Base-by-base conservation (phyloP, 2,113 vertebrate species). In the Chinchilla lanigera region DNA sequence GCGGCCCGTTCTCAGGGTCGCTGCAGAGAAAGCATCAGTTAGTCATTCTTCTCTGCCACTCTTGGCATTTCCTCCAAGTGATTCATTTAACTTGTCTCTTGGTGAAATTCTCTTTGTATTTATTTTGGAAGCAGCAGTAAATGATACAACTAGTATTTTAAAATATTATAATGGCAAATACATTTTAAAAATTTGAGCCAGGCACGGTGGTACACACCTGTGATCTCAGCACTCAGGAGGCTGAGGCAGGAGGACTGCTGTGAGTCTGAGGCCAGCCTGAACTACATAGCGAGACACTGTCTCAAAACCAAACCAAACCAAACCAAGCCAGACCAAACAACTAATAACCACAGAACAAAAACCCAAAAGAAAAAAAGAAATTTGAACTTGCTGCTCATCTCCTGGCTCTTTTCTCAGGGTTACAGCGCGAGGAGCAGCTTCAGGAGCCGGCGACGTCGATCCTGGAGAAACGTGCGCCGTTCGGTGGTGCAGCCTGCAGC, bases 51-150 rank as follows among this genome's bases (percentile, higher is more conserved):
- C n/a, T 95, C 8, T 86, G 41, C 73, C 50, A 9, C 71, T 50
- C 88, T 88, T 96, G 54, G 90, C 84, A 63, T 95, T 95, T 93
- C 82, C 52, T n/a, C 41, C 35, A 17, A 95, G 84, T 58, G 69
- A 92, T 78, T 93, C 78, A 61, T 90, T 94, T 73, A 87, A 56
- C 56, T 60, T 5, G 33, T 90, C 75, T 93, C 67, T 92, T 63
- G 52, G 91, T 86, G 90, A 89, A 90, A 90, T 28, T 85, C 52
- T 90, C 35, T 91, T 26, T 58, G 0, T 90, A 77, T 96, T 97
- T 97, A 95, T 91, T 97, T 94, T 81, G 89, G 89, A 95, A 94
- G 90, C 71, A 96, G 41, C 50, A 86, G 67, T 86, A 95, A 92
- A 82, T 92, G 35, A 83, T 83, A 80, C 10, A 95, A 67, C 54